phyloP scores from a whole-genome alignment of 2,797 vertebrate genomes.

The Lepilemur septentrionalis region DNA sequence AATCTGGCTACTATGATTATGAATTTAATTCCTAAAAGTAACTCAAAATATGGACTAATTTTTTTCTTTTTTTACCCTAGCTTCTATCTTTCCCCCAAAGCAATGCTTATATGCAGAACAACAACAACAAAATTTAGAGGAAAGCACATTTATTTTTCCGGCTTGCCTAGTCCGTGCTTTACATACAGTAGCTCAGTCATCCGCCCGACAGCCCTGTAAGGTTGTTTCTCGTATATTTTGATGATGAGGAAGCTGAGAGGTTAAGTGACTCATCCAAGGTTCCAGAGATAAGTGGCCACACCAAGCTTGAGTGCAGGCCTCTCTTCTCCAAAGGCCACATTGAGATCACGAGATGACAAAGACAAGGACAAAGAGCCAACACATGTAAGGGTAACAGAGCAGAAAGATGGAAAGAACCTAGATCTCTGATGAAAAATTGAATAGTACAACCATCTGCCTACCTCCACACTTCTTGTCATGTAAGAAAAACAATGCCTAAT shows the following conservation, averaged over 20 bases:
- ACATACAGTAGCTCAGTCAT: background rate
- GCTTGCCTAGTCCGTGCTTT: background rate
- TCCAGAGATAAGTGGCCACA: background rate
- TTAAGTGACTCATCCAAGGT: background rate
- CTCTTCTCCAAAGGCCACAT: background rate
- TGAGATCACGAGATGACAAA: background rate
- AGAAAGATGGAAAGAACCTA: background rate
- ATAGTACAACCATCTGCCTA: background rate
- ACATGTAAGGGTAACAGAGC: background rate
- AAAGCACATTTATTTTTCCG: background rate
- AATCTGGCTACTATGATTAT: slow-evolving; percentile 63
- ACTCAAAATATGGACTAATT: background rate
- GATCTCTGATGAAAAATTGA: background rate
- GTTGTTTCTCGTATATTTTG: background rate
- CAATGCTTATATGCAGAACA: background rate
- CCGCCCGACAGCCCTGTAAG: background rate
- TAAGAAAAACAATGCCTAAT: background rate
- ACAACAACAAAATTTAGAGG: background rate
- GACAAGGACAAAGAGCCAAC: background rate
- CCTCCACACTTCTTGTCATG: background rate
- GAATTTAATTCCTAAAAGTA: slow-evolving; percentile 57
- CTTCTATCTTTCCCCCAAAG: background rate
- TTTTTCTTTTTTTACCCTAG: background rate
- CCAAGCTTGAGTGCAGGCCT: background rate
- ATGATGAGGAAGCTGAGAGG: background rate